Percentiles rank a stretch among this genome's conserved stretches.
Evolutionary conservation across 2,113 vertebrate genomes (phyloP).

Genomic region (Hepsetus odoe): DNA sequence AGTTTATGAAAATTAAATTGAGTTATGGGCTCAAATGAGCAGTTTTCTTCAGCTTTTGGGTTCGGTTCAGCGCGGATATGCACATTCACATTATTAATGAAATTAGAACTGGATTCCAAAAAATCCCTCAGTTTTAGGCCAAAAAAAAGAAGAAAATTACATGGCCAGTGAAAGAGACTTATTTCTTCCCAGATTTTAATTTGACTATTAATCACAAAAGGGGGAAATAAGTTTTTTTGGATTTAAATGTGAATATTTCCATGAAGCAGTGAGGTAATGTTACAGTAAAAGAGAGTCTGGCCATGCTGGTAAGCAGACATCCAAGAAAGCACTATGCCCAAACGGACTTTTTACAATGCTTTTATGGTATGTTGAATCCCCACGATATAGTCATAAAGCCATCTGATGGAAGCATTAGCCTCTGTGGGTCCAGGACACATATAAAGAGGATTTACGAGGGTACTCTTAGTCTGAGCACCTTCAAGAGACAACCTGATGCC

Average conservation of each 20-base stretch:
- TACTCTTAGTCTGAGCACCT: conserved; percentile 73
- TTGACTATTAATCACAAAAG: conserved; percentile 15
- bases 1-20: background rate
- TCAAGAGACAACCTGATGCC: conserved; percentile 72
- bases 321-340: conserved; percentile 50
- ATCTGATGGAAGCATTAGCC: conserved; percentile 76
- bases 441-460: conserved; percentile 79
- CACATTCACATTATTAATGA: conserved; percentile 15
- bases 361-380: conserved; percentile 64
- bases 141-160: background rate
- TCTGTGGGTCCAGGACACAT: conserved; percentile 74
- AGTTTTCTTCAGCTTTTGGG: background rate
- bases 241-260: conserved; percentile 40
- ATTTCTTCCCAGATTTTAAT: background rate
- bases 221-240: conserved; percentile 17
- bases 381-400: conserved; percentile 75
- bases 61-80: background rate
- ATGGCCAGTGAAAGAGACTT: background rate
- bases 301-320: conserved; percentile 38
- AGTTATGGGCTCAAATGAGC: conserved; percentile 7
- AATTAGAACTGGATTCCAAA: background rate
- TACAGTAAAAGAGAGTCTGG: conserved; percentile 11
- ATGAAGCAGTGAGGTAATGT: conserved; percentile 28
- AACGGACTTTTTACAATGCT: conserved; percentile 66
- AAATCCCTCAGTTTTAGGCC: no score